Percentiles rank a stretch among this genome's conserved stretches.
Conservation (phyloP, 2,888 invertebrate species). For the Podabrus alpinus region DNA sequence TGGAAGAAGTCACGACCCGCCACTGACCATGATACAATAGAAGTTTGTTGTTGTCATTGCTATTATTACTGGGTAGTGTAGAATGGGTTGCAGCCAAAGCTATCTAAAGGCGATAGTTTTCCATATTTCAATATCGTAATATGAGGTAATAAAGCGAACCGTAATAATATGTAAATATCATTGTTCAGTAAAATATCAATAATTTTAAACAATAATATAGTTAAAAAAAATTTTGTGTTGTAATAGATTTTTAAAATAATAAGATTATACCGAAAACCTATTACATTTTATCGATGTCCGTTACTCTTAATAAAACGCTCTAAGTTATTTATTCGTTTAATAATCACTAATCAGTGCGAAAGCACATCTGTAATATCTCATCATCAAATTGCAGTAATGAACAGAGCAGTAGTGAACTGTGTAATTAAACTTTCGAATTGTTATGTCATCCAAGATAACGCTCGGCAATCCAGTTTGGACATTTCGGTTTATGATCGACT, state of each 20-base stretch:
- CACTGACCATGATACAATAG: no score
- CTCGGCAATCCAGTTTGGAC: constrained; percentile 47
- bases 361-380: constrained; percentile 37
- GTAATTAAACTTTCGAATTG: constrained; percentile 54
- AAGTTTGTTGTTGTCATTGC: no score
- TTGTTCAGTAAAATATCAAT: no score
- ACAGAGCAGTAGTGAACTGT: constrained; percentile 50
- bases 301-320: not conserved
- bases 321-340: not conserved
- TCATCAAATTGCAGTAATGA: constrained; percentile 51
- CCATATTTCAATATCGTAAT: no score
- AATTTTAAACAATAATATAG: no score
- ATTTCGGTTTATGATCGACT: constrained; percentile 51
- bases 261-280: not conserved
- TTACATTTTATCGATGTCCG: not conserved
- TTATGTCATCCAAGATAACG: constrained; percentile 50
- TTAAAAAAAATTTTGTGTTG: no score
- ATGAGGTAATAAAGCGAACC: no score
- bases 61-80: no score
- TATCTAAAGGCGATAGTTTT: no score
- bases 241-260: not conserved
- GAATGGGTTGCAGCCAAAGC: no score
- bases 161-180: no score
- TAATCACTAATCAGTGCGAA: not conserved
- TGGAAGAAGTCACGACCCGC: no score